Evolutionary conservation across 2,797 vertebrate genomes (phyloP).

Genomic region (Mastacembelus armatus): DNA sequence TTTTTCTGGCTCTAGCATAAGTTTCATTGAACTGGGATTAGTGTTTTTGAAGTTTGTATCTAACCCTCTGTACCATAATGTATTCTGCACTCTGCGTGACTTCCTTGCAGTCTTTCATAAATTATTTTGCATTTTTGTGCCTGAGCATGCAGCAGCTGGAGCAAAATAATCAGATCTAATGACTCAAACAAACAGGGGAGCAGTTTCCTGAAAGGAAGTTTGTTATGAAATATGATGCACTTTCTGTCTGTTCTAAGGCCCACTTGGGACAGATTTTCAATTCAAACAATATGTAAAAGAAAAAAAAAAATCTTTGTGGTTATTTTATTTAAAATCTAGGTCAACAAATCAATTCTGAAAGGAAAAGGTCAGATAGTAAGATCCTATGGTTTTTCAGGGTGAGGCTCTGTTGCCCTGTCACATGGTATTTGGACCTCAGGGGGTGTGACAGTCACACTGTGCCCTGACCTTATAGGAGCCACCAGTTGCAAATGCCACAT

Average conservation of each 20-base stretch:
- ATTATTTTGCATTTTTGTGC: conserved; percentile 46
- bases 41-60: conserved; percentile 23
- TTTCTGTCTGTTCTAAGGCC: neutral
- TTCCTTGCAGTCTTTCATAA: conserved; percentile 36
- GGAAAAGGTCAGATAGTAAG: conserved; percentile 51
- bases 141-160: conserved; percentile 43
- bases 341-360: conserved; percentile 40
- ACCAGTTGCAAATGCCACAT: conserved; percentile 81
- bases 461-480: conserved; percentile 76
- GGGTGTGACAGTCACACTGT: conserved; percentile 72
- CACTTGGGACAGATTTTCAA: neutral
- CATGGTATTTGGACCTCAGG: conserved; percentile 65
- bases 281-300: neutral
- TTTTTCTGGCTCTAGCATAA: too few relatives aligned
- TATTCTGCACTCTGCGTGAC: conserved; percentile 25
- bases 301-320: neutral
- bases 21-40: too few relatives aligned
- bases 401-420: conserved; percentile 38
- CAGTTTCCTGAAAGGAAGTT: conserved; percentile 10
- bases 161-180: conserved; percentile 60
- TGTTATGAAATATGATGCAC: conserved; percentile 6
- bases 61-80: conserved; percentile 11
- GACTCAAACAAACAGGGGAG: conserved; percentile 44
- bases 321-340: conserved; percentile 6
- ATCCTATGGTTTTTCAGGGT: conserved; percentile 35